phyloP scores from a whole-genome alignment of 2,113 vertebrate genomes.

The Elaphurus davidianus region DNA sequence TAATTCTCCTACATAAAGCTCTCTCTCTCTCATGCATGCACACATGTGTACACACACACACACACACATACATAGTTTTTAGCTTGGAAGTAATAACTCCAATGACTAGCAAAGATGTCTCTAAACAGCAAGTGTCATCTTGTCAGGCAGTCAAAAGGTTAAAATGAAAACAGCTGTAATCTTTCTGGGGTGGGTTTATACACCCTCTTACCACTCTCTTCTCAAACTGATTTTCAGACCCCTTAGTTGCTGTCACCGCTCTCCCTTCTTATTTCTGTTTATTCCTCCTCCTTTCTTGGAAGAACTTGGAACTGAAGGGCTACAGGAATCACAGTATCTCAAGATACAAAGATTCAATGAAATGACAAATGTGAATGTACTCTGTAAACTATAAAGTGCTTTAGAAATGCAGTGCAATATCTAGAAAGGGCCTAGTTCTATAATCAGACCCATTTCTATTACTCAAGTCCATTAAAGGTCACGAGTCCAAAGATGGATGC shows the following conservation, averaged over 20 bases:
- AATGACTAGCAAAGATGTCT: not conserved
- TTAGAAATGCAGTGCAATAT: not conserved
- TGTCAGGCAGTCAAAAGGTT: not conserved
- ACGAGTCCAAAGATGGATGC: not conserved
- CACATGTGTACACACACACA: not conserved
- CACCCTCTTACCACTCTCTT: not conserved
- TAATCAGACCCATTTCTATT: conserved; percentile 15
- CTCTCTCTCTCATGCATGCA: not conserved
- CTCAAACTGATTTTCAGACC: not conserved
- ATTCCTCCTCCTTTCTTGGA: not conserved
- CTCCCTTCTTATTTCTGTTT: not conserved
- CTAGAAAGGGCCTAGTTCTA: not conserved
- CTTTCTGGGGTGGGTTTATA: not conserved
- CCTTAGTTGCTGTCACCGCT: not conserved
- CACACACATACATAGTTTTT: not conserved
- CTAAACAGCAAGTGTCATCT: not conserved
- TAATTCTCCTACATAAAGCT: not conserved
- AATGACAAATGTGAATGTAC: not conserved
- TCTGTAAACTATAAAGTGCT: not conserved
- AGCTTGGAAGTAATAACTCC: not conserved
- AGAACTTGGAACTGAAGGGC: not conserved
- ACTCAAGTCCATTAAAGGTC: not conserved
- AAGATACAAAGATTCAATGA: not conserved
- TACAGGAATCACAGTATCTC: not conserved
- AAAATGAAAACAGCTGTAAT: not conserved